Evolutionary conservation across 2,888 invertebrate species (phyloP).

Genomic region (Augochlorella aurata): DNA sequence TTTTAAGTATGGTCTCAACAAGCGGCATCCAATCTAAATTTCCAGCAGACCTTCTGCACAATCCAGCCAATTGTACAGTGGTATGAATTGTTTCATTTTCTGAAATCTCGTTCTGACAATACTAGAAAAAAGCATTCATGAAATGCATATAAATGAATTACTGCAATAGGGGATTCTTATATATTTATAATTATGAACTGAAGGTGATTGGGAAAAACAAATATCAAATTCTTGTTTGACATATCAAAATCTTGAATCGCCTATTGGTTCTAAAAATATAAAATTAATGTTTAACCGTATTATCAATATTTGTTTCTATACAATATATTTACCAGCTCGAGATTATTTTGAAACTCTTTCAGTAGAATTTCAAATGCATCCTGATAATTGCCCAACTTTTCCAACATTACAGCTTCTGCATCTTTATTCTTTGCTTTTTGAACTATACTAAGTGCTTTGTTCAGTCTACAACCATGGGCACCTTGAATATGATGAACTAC

Average conservation of each 20-base stretch:
- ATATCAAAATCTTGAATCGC: no score
- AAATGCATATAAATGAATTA: neutral
- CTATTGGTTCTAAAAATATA: no score
- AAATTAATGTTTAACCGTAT: no score
- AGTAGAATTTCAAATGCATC: slow-evolving; percentile 87
- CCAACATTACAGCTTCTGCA: slow-evolving; percentile 89
- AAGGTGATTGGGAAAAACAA: no score
- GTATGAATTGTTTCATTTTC: slow-evolving; percentile 73
- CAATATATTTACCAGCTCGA: slow-evolving; percentile 71
- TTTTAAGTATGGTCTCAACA: slow-evolving; percentile 76
- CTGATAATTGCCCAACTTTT: slow-evolving; percentile 88
- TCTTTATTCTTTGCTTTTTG: slow-evolving; percentile 85
- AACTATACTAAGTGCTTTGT: slow-evolving; percentile 86
- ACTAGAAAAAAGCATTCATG: slow-evolving; percentile 55
- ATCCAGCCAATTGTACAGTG: slow-evolving; percentile 75
- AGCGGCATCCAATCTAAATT: slow-evolving; percentile 80
- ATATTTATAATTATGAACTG: no score
- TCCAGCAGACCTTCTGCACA: slow-evolving; percentile 79
- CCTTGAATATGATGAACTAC: slow-evolving; percentile 77
- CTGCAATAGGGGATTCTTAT: no score
- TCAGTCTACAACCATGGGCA: slow-evolving; percentile 84
- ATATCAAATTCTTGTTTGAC: no score
- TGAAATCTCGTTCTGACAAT: slow-evolving; percentile 61
- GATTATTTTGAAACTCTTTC: slow-evolving; percentile 78
- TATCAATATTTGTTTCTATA: slow-evolving; percentile 10